These are phyloP conservation scores for Hydrocynus forskahlii DNA, from an alignment of 2,797 vertebrate genomes.

Conservation along the genomic window DNA sequence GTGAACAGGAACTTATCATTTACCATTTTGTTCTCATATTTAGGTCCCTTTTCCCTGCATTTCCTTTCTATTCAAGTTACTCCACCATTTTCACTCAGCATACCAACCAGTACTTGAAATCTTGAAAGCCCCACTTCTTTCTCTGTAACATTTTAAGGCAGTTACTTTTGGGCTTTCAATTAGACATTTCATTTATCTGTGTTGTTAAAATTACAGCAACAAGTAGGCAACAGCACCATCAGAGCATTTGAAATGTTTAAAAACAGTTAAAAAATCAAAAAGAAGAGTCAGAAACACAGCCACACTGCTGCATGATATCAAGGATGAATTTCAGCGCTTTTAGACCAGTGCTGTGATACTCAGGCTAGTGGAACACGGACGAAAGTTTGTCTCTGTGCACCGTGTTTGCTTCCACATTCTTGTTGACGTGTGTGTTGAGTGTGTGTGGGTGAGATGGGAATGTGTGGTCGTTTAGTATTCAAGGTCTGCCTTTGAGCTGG, in stretches of 20 bases:
- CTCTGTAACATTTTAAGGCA: background rate
- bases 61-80: background rate
- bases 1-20: background rate
- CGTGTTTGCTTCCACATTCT: background rate
- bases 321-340: background rate
- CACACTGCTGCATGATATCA: background rate
- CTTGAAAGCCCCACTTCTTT: background rate
- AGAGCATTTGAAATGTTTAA: background rate
- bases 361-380: background rate
- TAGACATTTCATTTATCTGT: background rate
- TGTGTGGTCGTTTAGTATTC: background rate
- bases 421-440: conserved; percentile 22
- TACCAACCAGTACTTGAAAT: background rate
- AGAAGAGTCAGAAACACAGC: background rate
- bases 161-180: background rate
- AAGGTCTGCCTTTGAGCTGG: conserved; percentile 15
- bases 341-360: background rate
- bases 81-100: background rate
- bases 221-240: background rate
- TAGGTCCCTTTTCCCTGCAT: background rate
- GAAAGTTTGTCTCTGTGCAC: background rate
- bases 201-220: background rate
- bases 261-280: background rate
- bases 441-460: conserved; percentile 26
- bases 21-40: conserved; percentile 17